phyloP scores from a whole-genome alignment of 2,797 vertebrate genomes.

The Fringilla coelebs region DNA sequence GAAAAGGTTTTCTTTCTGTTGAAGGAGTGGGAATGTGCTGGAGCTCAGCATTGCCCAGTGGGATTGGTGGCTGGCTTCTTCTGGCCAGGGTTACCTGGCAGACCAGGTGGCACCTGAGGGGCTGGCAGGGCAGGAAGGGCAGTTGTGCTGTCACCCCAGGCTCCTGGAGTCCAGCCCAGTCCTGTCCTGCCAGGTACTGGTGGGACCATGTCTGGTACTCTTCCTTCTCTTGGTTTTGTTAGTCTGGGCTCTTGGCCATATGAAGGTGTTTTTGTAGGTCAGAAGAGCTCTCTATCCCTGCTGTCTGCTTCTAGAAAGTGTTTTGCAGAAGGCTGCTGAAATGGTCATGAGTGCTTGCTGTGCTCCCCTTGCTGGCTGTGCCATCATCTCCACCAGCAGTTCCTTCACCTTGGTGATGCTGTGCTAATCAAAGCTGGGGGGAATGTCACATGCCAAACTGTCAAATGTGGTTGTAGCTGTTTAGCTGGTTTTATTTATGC shows the following conservation, averaged over 20 bases:
- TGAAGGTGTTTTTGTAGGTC: not conserved
- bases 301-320: not conserved
- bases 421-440: not conserved
- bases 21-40: not conserved
- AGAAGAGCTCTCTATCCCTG: not conserved
- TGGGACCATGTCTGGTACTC: not conserved
- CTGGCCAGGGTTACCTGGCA: not conserved
- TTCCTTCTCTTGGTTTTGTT: not conserved
- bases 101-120: not conserved
- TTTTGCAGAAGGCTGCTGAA: not conserved
- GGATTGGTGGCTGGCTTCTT: not conserved
- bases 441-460: not conserved
- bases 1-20: not conserved
- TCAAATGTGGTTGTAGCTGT: not conserved
- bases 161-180: not conserved
- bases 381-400: not conserved
- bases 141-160: not conserved
- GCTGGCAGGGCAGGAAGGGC: not conserved
- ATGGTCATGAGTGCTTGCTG: not conserved
- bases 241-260: not conserved
- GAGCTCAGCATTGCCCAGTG: accelerated
- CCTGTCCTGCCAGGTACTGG: not conserved
- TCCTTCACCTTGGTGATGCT: not conserved
- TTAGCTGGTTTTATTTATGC: not conserved
- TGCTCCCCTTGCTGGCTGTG: not conserved